Evolutionary conservation across 2,113 vertebrate genomes (phyloP).

Genomic region (Daphoenositta chrysoptera): DNA sequence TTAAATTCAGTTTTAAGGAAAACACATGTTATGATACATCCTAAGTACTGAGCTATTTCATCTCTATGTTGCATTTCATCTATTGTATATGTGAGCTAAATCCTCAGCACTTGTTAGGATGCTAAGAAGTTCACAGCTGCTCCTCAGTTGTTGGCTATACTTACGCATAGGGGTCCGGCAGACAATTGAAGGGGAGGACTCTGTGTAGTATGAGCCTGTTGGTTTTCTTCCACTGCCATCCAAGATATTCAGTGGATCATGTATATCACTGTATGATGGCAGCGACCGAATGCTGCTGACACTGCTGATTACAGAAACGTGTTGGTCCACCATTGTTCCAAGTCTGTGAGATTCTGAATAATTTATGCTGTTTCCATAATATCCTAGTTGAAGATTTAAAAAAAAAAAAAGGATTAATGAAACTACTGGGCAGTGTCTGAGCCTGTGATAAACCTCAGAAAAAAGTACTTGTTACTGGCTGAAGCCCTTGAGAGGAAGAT

Average conservation of each 20-base stretch:
- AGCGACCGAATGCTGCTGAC: conserved; percentile 83
- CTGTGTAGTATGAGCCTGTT: conserved; percentile 75
- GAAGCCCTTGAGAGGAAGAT: background rate
- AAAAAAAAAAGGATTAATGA: background rate
- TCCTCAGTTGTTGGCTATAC: conserved; percentile 15
- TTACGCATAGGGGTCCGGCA: conserved; percentile 74
- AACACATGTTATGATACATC: background rate
- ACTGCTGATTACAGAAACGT: conserved; percentile 97
- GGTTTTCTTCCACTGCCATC: conserved; percentile 84
- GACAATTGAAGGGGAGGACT: conserved; percentile 70
- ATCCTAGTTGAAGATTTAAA: conserved; percentile 73
- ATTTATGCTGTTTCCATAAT: conserved; percentile 80
- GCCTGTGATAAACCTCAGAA: background rate
- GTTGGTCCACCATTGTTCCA: conserved; percentile 89
- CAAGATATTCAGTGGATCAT: conserved; percentile 93
- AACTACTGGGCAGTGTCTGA: background rate
- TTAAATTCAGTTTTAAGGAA: background rate
- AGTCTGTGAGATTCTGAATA: conserved; percentile 86
- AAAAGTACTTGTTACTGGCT: background rate
- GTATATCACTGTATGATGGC: conserved; percentile 83
- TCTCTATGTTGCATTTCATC: background rate
- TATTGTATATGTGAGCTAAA: background rate
- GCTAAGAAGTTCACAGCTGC: background rate
- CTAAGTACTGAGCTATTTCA: background rate
- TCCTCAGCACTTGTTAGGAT: background rate